Evolutionary conservation across 2,113 vertebrate species (phyloP).

Genomic region (Ellobius talpinus): DNA sequence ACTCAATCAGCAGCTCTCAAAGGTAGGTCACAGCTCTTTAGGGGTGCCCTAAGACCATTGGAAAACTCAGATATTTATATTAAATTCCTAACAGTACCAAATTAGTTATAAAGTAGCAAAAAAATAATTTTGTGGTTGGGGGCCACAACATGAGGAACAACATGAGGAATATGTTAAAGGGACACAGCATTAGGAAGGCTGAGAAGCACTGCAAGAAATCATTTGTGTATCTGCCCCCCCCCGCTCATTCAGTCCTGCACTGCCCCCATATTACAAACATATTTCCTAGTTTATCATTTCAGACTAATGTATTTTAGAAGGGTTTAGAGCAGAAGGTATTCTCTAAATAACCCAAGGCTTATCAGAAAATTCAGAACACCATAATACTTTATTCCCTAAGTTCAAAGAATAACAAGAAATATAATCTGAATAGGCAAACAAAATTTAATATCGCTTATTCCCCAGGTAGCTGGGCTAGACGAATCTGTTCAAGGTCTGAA

Average conservation of each 20-base stretch:
- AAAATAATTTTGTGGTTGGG: neutral
- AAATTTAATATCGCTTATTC: constrained; percentile 55
- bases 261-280: neutral
- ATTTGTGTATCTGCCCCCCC: neutral
- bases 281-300: constrained; percentile 64
- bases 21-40: neutral
- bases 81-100: neutral
- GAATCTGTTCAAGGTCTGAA: neutral
- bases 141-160: neutral
- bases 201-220: neutral
- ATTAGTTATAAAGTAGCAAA: neutral
- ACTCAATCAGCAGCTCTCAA: neutral
- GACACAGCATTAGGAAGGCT: neutral
- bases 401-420: constrained; percentile 48
- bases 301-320: constrained; percentile 57
- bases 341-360: constrained; percentile 62
- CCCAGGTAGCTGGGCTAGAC: neutral
- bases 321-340: constrained; percentile 44
- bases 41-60: neutral
- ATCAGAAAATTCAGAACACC: constrained; percentile 49
- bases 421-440: constrained; percentile 58
- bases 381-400: constrained; percentile 30
- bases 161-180: neutral
- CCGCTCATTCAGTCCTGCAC: neutral
- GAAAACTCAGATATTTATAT: neutral